Percentiles rank a stretch among this genome's conserved stretches.
phyloP scores from a whole-genome alignment of 2,797 vertebrate genomes.

The Rhyacichthys aspro region DNA sequence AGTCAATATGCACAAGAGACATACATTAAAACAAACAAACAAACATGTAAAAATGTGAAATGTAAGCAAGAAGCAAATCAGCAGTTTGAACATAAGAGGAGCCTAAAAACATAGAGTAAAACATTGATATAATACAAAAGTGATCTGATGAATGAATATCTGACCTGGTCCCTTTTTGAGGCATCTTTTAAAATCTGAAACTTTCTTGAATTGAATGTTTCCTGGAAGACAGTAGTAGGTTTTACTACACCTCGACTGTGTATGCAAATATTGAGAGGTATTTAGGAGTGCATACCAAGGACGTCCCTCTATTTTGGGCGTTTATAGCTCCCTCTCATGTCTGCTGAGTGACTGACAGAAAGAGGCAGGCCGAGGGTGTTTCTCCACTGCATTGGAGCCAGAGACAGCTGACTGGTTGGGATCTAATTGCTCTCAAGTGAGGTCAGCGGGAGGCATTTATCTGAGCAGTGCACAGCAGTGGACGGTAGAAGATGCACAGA shows the following conservation, averaged over 20 bases:
- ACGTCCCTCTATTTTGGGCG: conserved; percentile 71
- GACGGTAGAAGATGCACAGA: conserved; percentile 88
- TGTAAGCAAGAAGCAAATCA: too few species aligned
- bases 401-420: conserved; percentile 97
- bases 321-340: conserved; percentile 94
- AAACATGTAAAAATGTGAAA: too few species aligned
- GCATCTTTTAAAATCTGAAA: not conserved
- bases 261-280: conserved; percentile 59
- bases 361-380: conserved; percentile 72
- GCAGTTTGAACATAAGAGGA: too few species aligned
- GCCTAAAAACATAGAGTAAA: too few species aligned
- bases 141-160: too few species aligned
- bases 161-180: too few species aligned
- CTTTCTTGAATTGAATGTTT: conserved; percentile 26
- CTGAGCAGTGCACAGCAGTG: conserved; percentile 83
- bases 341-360: conserved; percentile 83
- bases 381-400: conserved; percentile 67
- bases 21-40: too few species aligned
- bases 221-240: conserved; percentile 37
- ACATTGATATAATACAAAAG: too few species aligned
- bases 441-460: conserved; percentile 99
- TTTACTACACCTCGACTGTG: conserved; percentile 30
- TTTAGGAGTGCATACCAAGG: conserved; percentile 63
- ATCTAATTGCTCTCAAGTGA: conserved; percentile 99
- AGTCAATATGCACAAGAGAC: too few species aligned